These are phyloP conservation scores for Psettodes erumei DNA, from an alignment of 2,113 vertebrate genomes.

Conservation along the genomic window DNA sequence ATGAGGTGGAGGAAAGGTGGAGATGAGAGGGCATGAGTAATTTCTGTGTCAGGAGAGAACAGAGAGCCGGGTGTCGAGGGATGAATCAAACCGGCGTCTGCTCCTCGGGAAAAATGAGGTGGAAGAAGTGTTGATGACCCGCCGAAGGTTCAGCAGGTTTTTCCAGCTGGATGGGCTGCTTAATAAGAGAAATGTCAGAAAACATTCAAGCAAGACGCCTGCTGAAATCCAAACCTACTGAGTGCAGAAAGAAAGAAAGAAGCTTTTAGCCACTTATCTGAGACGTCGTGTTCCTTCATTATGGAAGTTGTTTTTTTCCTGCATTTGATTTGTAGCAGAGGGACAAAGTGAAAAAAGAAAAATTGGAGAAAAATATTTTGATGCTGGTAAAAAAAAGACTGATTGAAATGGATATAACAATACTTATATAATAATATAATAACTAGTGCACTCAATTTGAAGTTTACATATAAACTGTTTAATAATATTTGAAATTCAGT, in stretches of 20 bases:
- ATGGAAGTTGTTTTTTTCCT: not conserved
- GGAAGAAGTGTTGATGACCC: not conserved
- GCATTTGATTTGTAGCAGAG: not conserved
- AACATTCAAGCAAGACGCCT: not conserved
- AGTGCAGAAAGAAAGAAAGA: not conserved
- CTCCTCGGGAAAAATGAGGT: not conserved
- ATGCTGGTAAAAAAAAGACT: no score
- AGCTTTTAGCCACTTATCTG: not conserved
- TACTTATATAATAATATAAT: no score
- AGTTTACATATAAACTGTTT: not conserved
- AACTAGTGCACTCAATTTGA: no score
- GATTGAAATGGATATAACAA: not conserved
- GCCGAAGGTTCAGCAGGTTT: not conserved
- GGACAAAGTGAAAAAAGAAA: not conserved
- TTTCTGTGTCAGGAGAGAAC: not conserved
- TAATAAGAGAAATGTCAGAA: not conserved
- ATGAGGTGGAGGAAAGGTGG: not conserved
- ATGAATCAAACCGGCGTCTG: constrained; percentile 9
- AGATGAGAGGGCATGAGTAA: not conserved
- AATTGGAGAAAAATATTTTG: no score
- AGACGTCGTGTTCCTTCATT: not conserved
- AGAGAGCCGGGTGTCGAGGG: not conserved
- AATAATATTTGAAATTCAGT: not conserved
- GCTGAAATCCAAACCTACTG: not conserved
- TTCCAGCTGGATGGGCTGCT: not conserved